Base-by-base conservation (phyloP, 2,888 invertebrate species). In the Axea sp. region DNA sequence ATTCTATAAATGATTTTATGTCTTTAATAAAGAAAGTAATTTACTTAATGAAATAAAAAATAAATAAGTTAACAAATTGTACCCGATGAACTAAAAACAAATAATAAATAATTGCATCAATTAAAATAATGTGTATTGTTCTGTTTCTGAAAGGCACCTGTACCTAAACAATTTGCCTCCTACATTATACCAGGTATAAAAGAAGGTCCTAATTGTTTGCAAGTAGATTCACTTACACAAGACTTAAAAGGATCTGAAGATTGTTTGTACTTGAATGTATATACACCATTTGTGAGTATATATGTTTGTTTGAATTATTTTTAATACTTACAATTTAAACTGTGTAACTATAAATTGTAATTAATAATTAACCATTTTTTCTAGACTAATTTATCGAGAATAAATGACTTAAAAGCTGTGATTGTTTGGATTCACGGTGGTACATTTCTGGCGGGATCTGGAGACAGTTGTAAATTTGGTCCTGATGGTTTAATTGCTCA, bases 401-500 rank as follows among this genome's bases (percentile, higher is more conserved):
- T 14, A 7, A 0, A 8, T 15, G 11, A 30, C 4, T 43, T 53
- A 17, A 37, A 43, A 26, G 55, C 80, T 1, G 80, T 80, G 0
- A 69, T 81, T 72, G 73, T 82, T 2, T 83, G 80, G 80, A 77
- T 83, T 24, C 69, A 78, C 14, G 83, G 81, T 3, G 81, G 81
- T 7, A 57, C 51, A 8, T 82, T 76, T 26, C 14, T 9, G 1
- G 0, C 30, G 1, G 81, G 83, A n/a, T 62, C 75, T 7, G 35
- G 62, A 0, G 68, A 77, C 12, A 41, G 45, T 2, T 28, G 41
- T 3, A 17, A 51, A 0, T 79, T 75, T 45, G 77, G 80, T 6
- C 81, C 82, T 0, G 80, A 81, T 68, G 78, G 78, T 51, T 59
- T 83, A 12, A 39, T 82, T 4, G 80, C 79, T 30, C 73, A 79